phyloP scores from a whole-genome alignment of 2,888 invertebrate species.

The Cephalotes varians region DNA sequence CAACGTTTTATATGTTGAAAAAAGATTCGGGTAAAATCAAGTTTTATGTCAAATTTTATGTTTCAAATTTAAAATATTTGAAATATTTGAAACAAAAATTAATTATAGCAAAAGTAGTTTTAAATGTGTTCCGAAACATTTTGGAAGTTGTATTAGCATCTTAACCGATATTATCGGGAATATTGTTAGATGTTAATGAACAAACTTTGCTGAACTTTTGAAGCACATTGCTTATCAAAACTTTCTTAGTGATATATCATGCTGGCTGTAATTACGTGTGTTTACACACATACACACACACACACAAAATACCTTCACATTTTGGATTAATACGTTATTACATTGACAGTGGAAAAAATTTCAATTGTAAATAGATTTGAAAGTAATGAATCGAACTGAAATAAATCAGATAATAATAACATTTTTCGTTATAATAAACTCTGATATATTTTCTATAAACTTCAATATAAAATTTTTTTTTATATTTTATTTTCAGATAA shows the following conservation, averaged over 20 bases:
- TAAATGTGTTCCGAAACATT: conserved; percentile 5
- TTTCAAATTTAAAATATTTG: background rate
- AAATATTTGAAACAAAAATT: conserved; percentile 1
- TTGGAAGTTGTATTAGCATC: conserved; percentile 10
- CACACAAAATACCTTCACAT: background rate
- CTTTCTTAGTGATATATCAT: conserved; percentile 34
- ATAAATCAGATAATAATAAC: background rate
- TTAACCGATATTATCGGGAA: conserved; percentile 22
- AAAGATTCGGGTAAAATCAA: background rate
- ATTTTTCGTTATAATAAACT: background rate
- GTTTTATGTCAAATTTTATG: background rate
- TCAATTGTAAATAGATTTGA: background rate
- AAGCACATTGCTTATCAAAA: conserved; percentile 26
- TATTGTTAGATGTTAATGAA: conserved; percentile 29
- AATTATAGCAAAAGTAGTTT: background rate
- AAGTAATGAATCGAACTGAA: background rate
- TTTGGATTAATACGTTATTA: background rate
- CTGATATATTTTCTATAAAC: background rate
- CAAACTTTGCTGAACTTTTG: conserved; percentile 31
- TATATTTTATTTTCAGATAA: background rate
- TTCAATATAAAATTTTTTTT: background rate
- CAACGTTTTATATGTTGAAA: background rate
- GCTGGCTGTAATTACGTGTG: conserved; percentile 18
- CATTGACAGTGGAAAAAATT: background rate
- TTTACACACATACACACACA: background rate